These are phyloP conservation scores for Alsophila aescularia DNA, from an alignment of 2,888 invertebrate species.

Conservation along the genomic window DNA sequence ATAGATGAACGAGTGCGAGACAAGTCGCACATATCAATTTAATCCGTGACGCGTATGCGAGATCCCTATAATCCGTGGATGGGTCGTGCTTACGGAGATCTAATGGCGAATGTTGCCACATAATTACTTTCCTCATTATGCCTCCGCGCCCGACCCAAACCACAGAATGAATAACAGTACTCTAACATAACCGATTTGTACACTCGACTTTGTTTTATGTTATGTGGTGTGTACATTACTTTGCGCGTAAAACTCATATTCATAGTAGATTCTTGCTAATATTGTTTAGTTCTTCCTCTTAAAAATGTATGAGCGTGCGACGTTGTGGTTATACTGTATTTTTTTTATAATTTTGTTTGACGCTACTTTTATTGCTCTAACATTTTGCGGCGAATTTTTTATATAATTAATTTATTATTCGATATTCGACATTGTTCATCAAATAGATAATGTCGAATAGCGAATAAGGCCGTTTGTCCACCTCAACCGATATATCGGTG, in stretches of 20 bases:
- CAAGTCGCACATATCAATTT: constrained; percentile 79
- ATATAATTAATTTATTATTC: too few relatives aligned
- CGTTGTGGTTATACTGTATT: too few relatives aligned
- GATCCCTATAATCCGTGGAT: constrained; percentile 74
- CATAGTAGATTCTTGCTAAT: not conserved
- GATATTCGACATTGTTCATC: too few relatives aligned
- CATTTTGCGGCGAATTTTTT: too few relatives aligned
- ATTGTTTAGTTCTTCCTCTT: not conserved
- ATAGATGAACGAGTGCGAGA: constrained; percentile 75
- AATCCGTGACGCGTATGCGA: constrained; percentile 70
- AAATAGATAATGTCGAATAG: too few relatives aligned
- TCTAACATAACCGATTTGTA: constrained; percentile 24
- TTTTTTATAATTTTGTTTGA: too few relatives aligned
- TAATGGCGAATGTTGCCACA: constrained; percentile 73
- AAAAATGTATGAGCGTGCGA: too few relatives aligned
- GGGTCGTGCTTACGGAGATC: constrained; percentile 66
- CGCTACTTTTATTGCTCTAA: too few relatives aligned
- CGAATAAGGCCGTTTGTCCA: too few relatives aligned
- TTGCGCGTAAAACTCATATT: not conserved
- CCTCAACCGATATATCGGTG: too few relatives aligned
- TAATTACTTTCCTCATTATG: constrained; percentile 74
- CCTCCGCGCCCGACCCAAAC: constrained; percentile 53
- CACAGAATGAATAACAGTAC: too few relatives aligned
- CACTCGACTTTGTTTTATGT: constrained; percentile 39
- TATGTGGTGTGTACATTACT: not conserved